Conservation (phyloP, 2,797 vertebrate genomes). For the Malurus leucopterus region DNA sequence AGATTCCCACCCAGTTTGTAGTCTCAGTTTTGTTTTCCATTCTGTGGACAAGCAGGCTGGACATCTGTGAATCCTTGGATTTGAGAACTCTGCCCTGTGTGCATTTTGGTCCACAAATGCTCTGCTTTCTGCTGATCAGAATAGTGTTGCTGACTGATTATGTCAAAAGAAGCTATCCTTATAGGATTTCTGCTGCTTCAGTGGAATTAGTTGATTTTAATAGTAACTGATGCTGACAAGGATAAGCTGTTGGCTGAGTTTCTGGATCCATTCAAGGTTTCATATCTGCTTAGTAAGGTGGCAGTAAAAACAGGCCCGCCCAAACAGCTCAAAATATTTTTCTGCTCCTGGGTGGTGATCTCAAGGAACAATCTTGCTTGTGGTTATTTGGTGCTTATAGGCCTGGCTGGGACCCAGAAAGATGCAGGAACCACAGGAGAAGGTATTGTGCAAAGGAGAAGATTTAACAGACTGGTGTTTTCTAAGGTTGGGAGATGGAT, state of each 20-base stretch:
- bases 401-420: slow-evolving; percentile 22
- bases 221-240: not conserved
- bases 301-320: not conserved
- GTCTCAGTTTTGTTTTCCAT: not conserved
- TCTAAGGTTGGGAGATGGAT: not conserved
- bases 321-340: not conserved
- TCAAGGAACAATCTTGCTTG: slow-evolving; percentile 8
- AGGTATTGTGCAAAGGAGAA: not conserved
- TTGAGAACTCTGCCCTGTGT: not conserved
- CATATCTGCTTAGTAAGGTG: not conserved
- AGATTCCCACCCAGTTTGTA: not conserved
- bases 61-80: not conserved
- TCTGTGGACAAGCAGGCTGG: not conserved
- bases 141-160: not conserved
- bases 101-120: not conserved
- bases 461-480: not conserved
- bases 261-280: not conserved
- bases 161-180: not conserved
- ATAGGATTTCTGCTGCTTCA: not conserved
- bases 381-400: slow-evolving; percentile 23
- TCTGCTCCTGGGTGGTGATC: slow-evolving; percentile 51
- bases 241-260: not conserved
- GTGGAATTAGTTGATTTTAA: not conserved
- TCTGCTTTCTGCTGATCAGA: not conserved
- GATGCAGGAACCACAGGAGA: not conserved